Evolutionary conservation across 2,797 vertebrate genomes (phyloP).

Genomic region (Poeciliopsis turneri): DNA sequence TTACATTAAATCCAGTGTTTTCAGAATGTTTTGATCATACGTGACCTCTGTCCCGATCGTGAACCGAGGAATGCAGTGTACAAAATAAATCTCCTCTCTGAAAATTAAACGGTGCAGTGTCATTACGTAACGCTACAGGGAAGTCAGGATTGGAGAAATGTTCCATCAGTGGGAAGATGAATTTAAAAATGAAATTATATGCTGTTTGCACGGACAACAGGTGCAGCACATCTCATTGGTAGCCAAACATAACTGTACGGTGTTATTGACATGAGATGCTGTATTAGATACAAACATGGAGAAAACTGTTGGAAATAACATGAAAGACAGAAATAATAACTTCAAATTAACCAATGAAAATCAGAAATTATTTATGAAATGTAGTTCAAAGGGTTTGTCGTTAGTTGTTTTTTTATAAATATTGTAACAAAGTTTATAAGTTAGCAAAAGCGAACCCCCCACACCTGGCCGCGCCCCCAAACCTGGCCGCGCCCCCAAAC

Average conservation of each 20-base stretch:
- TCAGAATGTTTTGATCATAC: slow-evolving; percentile 62
- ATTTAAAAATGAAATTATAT: not conserved
- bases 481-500: no score
- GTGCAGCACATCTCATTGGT: not conserved
- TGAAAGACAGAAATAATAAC: no score
- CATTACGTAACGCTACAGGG: slow-evolving; percentile 34
- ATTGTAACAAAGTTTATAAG: no score
- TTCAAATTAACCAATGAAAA: no score
- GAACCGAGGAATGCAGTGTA: slow-evolving; percentile 71
- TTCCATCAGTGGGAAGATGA: not conserved
- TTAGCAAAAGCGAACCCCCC: no score
- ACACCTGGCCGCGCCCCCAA: no score
- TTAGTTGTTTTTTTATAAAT: no score
- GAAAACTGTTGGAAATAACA: no score
- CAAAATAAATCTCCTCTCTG: slow-evolving; percentile 74
- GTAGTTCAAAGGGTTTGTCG: no score
- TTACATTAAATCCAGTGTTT: slow-evolving; percentile 66
- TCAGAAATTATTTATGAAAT: no score
- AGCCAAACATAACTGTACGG: not conserved
- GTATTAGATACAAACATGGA: no score
- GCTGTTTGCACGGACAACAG: not conserved
- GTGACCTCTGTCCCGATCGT: slow-evolving; percentile 72
- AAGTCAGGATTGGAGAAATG: slow-evolving; percentile 6
- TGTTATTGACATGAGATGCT: not conserved
- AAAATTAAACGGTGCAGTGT: slow-evolving; percentile 44